phyloP scores from a whole-genome alignment of 2,888 invertebrate species.

The Papilio gigon region DNA sequence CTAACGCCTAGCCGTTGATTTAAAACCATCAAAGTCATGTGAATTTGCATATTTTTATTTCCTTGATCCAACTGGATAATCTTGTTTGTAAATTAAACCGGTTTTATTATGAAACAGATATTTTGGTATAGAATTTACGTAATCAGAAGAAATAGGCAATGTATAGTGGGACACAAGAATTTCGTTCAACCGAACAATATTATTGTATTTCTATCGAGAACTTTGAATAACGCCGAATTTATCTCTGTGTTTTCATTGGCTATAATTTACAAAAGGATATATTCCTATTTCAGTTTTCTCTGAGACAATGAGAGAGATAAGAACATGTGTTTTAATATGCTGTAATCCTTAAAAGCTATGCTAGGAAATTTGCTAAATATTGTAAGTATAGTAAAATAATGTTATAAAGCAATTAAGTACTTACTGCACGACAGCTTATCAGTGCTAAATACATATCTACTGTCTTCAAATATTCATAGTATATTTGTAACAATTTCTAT shows the following conservation, averaged over 20 bases:
- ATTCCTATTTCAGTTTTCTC: too few relatives aligned
- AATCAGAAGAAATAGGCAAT: neutral
- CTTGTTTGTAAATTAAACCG: neutral
- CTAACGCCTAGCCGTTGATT: neutral
- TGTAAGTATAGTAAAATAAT: neutral
- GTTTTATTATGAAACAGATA: conserved; percentile 16
- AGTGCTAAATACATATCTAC: conserved; percentile 41
- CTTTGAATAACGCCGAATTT: too few relatives aligned
- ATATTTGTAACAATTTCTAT: neutral
- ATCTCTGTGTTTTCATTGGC: too few relatives aligned
- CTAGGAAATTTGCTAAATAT: too few relatives aligned
- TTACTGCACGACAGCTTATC: conserved; percentile 61
- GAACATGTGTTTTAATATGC: too few relatives aligned
- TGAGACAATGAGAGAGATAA: too few relatives aligned
- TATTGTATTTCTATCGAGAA: too few relatives aligned
- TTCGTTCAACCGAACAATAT: too few relatives aligned
- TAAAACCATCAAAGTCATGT: neutral
- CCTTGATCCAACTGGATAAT: neutral
- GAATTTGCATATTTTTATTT: conserved; percentile 1
- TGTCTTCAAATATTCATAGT: neutral
- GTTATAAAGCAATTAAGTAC: conserved; percentile 50
- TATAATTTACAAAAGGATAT: too few relatives aligned
- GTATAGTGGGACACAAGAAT: neutral
- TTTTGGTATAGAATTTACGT: neutral
- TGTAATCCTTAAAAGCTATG: too few relatives aligned